These are phyloP conservation scores for Varroa destructor DNA, from an alignment of 1,140 invertebrate genomes.

Conservation along the genomic window DNA sequence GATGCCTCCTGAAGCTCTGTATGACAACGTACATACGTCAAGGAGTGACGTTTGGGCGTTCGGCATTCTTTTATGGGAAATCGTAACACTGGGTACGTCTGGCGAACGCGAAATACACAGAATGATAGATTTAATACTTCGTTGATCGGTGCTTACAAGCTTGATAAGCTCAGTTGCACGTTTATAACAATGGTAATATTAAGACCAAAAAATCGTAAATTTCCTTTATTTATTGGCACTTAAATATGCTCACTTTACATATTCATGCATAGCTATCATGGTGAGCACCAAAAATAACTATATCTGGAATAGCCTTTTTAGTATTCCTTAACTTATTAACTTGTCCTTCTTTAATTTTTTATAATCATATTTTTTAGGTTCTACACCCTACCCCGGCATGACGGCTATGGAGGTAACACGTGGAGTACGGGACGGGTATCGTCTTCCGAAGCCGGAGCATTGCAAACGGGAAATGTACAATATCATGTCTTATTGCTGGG, in stretches of 20 bases:
- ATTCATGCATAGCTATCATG: too few relatives aligned
- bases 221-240: background rate
- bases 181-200: background rate
- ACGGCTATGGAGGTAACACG: conserved; percentile 61
- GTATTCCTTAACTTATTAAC: too few relatives aligned
- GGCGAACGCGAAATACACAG: background rate
- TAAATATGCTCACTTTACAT: too few relatives aligned
- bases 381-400: conserved; percentile 65
- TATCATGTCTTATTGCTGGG: conserved; percentile 60
- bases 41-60: conserved; percentile 70
- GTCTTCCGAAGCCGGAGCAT: conserved; percentile 58
- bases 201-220: background rate
- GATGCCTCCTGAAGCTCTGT: conserved; percentile 38
- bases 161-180: conserved; percentile 7
- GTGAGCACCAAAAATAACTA: too few relatives aligned
- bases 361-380: conserved; percentile 46
- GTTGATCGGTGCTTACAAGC: conserved; percentile 25
- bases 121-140: background rate
- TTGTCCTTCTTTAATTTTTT: too few relatives aligned
- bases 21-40: conserved; percentile 43
- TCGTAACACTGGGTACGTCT: conserved; percentile 52
- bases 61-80: conserved; percentile 66
- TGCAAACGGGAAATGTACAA: conserved; percentile 59
- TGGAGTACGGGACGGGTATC: conserved; percentile 57
- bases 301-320: too few relatives aligned